A percentile compares a stretch with the other conserved stretches of the same genome.
phyloP scores from a whole-genome alignment of 2,888 invertebrate genomes.

The Cetonia aurata region DNA sequence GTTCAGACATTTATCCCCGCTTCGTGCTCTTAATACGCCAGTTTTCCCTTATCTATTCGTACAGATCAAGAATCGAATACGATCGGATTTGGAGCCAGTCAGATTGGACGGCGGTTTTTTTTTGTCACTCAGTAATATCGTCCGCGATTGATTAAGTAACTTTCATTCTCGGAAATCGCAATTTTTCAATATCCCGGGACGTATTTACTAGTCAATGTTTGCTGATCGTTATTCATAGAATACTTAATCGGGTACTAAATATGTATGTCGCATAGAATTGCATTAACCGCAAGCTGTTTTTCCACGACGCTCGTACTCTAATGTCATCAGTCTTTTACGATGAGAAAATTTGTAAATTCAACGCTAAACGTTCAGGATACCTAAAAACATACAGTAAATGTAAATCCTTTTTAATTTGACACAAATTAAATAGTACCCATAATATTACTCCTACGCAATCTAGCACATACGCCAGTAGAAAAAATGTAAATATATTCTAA shows the following conservation, averaged over 20 bases:
- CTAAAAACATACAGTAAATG: no score
- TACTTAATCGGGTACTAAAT: conserved; percentile 29
- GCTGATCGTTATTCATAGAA: conserved; percentile 34
- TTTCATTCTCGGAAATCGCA: conserved; percentile 18
- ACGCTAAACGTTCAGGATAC: background rate
- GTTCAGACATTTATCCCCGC: no score
- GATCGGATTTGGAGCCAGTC: background rate
- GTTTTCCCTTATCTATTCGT: background rate
- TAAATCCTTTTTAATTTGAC: no score
- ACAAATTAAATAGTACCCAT: no score
- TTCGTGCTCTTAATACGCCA: background rate
- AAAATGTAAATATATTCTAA: no score
- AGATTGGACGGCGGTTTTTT: background rate
- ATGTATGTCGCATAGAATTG: conserved; percentile 30
- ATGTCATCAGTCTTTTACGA: conserved; percentile 11
- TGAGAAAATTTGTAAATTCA: background rate
- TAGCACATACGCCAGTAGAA: no score
- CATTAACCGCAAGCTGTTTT: conserved; percentile 13
- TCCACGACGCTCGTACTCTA: background rate
- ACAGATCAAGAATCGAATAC: conserved; percentile 9
- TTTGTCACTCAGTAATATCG: background rate
- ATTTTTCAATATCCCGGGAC: conserved; percentile 15
- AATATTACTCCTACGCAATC: no score
- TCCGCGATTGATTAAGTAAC: conserved; percentile 2
- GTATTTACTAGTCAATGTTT: conserved; percentile 5